Base-by-base conservation (phyloP, 1,140 invertebrate species). In the Heliconius melpomene region DNA sequence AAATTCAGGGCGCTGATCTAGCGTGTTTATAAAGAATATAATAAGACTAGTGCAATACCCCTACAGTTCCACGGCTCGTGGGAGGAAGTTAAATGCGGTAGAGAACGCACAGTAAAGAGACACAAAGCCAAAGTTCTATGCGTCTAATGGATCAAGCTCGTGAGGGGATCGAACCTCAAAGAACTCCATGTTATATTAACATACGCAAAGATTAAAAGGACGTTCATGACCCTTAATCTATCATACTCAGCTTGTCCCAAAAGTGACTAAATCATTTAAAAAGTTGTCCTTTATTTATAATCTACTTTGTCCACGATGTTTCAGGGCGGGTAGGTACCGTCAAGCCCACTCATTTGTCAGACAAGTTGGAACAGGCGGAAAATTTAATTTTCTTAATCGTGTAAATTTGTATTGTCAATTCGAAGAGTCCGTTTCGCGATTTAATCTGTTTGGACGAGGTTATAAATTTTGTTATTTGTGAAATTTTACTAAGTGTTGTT, bases 331-430 rank as follows among this genome's bases (percentile, higher is more conserved):
- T 75, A 46, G 32, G 32, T 36, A 36, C 32, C n/a, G 20, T 72
- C 66, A 76, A 75, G 40, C 76, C 76, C 74, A 79, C 78, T 83
- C 86, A 89, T 86, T 86, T 87, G 88, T 88, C 83, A 80, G 82
- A 84, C 82, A 86, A 85, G 82, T 80, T 77, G 71, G 81, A 81
- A 85, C 81, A 83, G 82, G 79, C 82, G 76, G 80, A 75, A 87
- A 90, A 89, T 88, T 88, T 84, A 89, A 88, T 89, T 87, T 86
- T 84, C 82, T 79, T 88, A 88, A 90, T 90, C 86, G 83, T 66
- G 78, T 74, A 82, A 87, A 87, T 88, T 87, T 88, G 87, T 89
- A 87, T 86, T 83, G 85, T 70, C 79, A 76, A 82, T 83, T 81
- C 80, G 71, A 78, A 81, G 81, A 82, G 81, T 87, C 79, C 75